A percentile compares a stretch with the other conserved stretches of the same genome.
Evolutionary conservation across 2,888 invertebrate genomes (phyloP).

Genomic region (Thelaira solivaga): DNA sequence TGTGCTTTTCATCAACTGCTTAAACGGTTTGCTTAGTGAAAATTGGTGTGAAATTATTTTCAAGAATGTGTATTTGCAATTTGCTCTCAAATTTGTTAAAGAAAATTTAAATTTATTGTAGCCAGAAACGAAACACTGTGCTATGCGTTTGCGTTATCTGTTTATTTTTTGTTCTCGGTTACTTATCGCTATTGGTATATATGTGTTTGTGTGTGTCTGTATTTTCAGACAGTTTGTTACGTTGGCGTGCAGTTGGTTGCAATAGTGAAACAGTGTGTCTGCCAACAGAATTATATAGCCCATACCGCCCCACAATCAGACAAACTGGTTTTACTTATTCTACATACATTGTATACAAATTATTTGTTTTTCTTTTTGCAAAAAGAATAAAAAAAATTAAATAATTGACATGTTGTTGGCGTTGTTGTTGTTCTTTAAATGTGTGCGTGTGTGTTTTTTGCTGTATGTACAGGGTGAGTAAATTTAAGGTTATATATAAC

Average conservation of each 20-base stretch:
- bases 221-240: slow-evolving; percentile 20
- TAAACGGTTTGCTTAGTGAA: too few relatives aligned
- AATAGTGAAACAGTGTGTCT: background rate
- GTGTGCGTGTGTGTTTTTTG: too few relatives aligned
- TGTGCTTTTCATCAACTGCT: too few relatives aligned
- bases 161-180: background rate
- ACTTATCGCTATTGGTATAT: background rate
- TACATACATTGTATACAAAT: slow-evolving; percentile 26
- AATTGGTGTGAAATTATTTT: too few relatives aligned
- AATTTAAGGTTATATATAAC: too few relatives aligned
- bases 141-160: slow-evolving; percentile 9
- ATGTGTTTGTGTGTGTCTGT: background rate
- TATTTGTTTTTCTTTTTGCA: slow-evolving; percentile 15
- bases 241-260: slow-evolving; percentile 8
- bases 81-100: too few relatives aligned
- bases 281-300: background rate
- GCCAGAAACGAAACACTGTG: too few relatives aligned
- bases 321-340: slow-evolving; percentile 37
- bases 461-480: too few relatives aligned
- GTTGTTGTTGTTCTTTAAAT: background rate
- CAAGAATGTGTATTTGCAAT: too few relatives aligned
- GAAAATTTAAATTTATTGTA: too few relatives aligned
- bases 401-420: background rate
- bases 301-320: background rate
- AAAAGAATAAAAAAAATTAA: too few relatives aligned